phyloP scores from a whole-genome alignment of 2,113 vertebrate genomes.

The Limanda limanda region DNA sequence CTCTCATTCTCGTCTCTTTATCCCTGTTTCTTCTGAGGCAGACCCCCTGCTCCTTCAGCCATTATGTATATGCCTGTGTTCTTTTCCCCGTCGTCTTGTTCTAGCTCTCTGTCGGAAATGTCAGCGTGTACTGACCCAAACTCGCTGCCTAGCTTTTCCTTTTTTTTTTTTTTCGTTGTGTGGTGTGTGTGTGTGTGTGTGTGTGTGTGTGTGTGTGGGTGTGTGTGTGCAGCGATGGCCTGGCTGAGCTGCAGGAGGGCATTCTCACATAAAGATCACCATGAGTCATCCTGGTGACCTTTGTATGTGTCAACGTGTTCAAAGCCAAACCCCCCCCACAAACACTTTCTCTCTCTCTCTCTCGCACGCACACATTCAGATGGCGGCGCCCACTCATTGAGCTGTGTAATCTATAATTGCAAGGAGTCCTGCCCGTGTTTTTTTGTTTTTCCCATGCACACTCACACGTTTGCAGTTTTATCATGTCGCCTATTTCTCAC shows the following conservation, averaged over 20 bases:
- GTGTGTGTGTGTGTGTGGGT: neutral
- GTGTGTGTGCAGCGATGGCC: constrained; percentile 38
- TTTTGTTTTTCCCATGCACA: neutral
- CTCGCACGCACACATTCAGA: constrained; percentile 17
- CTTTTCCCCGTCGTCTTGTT: constrained; percentile 65
- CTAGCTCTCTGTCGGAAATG: constrained; percentile 71
- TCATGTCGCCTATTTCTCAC: constrained; percentile 1
- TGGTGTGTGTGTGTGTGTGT: too few relatives aligned
- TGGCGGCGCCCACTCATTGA: constrained; percentile 12
- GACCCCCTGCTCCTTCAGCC: constrained; percentile 54
- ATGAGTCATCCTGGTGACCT: constrained; percentile 78
- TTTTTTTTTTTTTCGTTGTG: neutral
- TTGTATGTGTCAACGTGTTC: constrained; percentile 71
- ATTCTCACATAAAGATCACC: constrained; percentile 77
- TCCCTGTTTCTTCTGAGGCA: constrained; percentile 40
- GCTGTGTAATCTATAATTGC: constrained; percentile 50
- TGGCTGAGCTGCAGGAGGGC: constrained; percentile 66
- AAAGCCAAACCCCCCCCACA: constrained; percentile 48
- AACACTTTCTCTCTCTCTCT: constrained; percentile 16
- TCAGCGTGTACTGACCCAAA: constrained; percentile 73
- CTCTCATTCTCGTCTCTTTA: constrained; percentile 25
- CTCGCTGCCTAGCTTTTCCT: constrained; percentile 41
- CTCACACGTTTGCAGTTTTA: neutral
- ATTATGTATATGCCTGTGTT: constrained; percentile 67
- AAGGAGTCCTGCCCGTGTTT: constrained; percentile 7